Percentiles rank a stretch among this genome's conserved stretches.
Evolutionary conservation across 2,888 invertebrate genomes (phyloP).

Genomic region (Dryadula phaetusa): DNA sequence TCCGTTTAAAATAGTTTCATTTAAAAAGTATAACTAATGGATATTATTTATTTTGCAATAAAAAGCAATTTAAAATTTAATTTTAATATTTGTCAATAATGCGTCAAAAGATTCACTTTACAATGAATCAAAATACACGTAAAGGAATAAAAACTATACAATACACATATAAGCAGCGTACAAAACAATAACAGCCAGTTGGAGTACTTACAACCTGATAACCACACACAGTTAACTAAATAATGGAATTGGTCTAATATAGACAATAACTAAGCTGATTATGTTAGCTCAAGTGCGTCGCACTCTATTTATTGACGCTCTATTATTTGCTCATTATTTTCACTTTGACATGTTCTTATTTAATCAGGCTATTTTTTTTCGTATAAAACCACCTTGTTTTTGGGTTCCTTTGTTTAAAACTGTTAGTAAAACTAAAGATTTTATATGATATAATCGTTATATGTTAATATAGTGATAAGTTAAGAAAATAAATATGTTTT

Average conservation of each 20-base stretch:
- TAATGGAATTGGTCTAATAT: constrained; percentile 47
- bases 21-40: too few species aligned
- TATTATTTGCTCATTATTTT: constrained; percentile 63
- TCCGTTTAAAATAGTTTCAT: too few species aligned
- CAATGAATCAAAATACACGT: too few species aligned
- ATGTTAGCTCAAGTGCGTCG: constrained; percentile 71
- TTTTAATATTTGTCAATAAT: too few species aligned
- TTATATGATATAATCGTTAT: too few species aligned
- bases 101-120: too few species aligned
- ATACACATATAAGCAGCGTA: not conserved
- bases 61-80: too few species aligned
- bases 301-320: constrained; percentile 53
- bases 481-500: too few species aligned
- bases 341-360: constrained; percentile 24
- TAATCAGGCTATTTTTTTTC: constrained; percentile 3
- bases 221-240: constrained; percentile 36
- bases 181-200: not conserved
- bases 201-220: not conserved
- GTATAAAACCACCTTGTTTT: not conserved
- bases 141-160: not conserved
- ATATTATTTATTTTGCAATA: too few species aligned
- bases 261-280: constrained; percentile 63
- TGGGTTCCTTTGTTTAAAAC: too few species aligned
- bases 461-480: too few species aligned
- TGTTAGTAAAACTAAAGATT: too few species aligned